A percentile compares a stretch with the other conserved stretches of the same genome.
Evolutionary conservation across 2,113 vertebrate genomes (phyloP).

Genomic region (Toxostoma redivivum): DNA sequence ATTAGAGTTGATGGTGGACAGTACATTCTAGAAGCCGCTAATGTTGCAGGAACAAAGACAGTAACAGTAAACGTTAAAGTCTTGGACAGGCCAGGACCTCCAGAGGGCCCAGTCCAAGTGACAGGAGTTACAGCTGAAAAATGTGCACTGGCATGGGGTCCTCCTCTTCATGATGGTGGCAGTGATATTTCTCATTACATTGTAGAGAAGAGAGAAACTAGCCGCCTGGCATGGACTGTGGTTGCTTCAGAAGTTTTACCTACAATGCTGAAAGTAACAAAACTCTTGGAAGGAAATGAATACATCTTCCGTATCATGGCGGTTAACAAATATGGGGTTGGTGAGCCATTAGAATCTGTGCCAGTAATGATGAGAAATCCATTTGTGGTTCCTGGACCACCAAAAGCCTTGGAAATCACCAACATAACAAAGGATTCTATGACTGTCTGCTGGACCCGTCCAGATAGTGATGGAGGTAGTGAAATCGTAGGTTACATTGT

Average conservation of each 20-base stretch:
- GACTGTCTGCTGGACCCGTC: conserved; percentile 95
- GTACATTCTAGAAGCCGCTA: conserved; percentile 88
- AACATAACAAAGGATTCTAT: conserved; percentile 96
- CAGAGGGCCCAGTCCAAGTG: conserved; percentile 86
- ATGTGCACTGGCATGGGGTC: conserved; percentile 87
- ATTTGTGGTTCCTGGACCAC: conserved; percentile 88
- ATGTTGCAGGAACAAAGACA: conserved; percentile 89
- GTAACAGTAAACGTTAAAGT: conserved; percentile 90
- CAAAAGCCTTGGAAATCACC: conserved; percentile 87
- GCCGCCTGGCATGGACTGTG: conserved; percentile 94
- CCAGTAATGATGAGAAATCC: conserved; percentile 95
- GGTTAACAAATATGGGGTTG: conserved; percentile 93
- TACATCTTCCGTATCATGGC: conserved; percentile 97
- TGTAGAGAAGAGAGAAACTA: conserved; percentile 97
- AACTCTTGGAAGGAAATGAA: conserved; percentile 95
- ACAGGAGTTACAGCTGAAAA: conserved; percentile 90
- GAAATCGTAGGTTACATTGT: conserved; percentile 92
- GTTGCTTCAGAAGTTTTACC: conserved; percentile 88
- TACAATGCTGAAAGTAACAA: conserved; percentile 93
- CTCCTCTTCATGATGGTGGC: conserved; percentile 92
- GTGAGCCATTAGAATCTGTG: conserved; percentile 91
- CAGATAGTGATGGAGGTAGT: conserved; percentile 90
- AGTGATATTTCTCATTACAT: conserved; percentile 92
- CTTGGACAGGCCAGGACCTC: conserved; percentile 88
- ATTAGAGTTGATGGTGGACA: conserved; percentile 88